Evolutionary conservation across 2,797 vertebrate species (phyloP), one percentile per base, ranked within the genome.

Genomic region (Clarias fuscus): DNA sequence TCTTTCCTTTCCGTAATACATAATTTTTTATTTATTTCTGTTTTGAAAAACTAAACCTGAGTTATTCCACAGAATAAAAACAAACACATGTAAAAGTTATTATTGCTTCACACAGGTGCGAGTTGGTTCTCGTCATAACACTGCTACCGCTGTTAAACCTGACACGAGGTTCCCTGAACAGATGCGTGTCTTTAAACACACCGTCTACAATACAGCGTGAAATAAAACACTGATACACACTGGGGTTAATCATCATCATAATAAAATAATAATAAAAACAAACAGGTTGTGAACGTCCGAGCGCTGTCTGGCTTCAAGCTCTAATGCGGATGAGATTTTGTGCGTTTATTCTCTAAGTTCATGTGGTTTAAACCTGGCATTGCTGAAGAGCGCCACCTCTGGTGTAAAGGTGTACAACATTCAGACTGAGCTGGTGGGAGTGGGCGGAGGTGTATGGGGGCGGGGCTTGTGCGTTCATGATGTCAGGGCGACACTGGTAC

Each of bases 181-280:
- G 30, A 79, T 24, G 22, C 1, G 22, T 22, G 7, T 37, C 30
- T 22, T 20, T 27, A 76, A 56, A 76, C 56, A 83, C 65, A 62
- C 33, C 2, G 7, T 70, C 17, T 20, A 61, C 3, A 43, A 20
- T 73, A 10, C 40, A 24, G 59, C 48, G 1, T 0, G 5, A 40
- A 27, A 27, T 30, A 73, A 58, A 77, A 90, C 89, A 90, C 82
- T 88, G 84, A 80, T 61, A 33, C 17, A 37, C 58, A 79, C 58
- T 15, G 15, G 15, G 27, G 27, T 22, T 10, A 77, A 33, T 13
- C 2, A 43, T 43, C 8, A 43, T 43, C 8, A 43, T 43, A 43
- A 43, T 6, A 43, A 6, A 43, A 7, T 43, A 8, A 43, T 10
- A 48, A 48, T 10, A 48, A 48, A 48, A 48, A 48, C 43, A 48